These are phyloP conservation scores for Halesus radiatus DNA, from an alignment of 1,140 invertebrate species.

Conservation along the genomic window DNA sequence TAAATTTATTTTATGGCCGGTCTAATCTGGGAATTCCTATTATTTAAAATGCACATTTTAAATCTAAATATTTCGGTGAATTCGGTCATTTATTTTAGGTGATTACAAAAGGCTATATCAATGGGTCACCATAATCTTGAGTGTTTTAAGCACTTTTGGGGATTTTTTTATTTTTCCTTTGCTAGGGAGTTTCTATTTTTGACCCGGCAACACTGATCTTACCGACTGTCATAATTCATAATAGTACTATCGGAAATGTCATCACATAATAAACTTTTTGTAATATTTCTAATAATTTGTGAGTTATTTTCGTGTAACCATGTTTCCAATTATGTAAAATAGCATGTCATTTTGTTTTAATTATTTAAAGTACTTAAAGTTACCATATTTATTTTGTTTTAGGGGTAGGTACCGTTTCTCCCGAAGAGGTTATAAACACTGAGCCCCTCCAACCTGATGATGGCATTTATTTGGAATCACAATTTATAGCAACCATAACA, in stretches of 20 bases:
- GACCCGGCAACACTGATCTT: not conserved
- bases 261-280: slow-evolving; percentile 20
- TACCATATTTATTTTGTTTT: slow-evolving; percentile 12
- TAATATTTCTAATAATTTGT: slow-evolving; percentile 12
- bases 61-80: too few species aligned
- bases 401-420: not conserved
- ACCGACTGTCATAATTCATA: not conserved
- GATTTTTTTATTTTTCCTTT: too few species aligned
- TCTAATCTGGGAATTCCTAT: too few species aligned
- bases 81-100: too few species aligned
- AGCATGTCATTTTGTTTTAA: not conserved
- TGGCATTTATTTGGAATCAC: not conserved
- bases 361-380: not conserved
- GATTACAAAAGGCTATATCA: too few species aligned
- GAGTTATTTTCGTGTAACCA: not conserved
- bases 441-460: not conserved
- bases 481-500: not conserved
- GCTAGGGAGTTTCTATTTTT: too few species aligned
- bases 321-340: not conserved
- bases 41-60: too few species aligned
- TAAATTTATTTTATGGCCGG: too few species aligned
- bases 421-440: slow-evolving; percentile 7
- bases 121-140: too few species aligned
- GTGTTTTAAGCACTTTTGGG: too few species aligned
- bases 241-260: not conserved